A percentile compares a stretch with the other conserved stretches of the same genome.
Conservation (phyloP, 2,888 invertebrate genomes). For the Dasysyrphus albostriatus region DNA sequence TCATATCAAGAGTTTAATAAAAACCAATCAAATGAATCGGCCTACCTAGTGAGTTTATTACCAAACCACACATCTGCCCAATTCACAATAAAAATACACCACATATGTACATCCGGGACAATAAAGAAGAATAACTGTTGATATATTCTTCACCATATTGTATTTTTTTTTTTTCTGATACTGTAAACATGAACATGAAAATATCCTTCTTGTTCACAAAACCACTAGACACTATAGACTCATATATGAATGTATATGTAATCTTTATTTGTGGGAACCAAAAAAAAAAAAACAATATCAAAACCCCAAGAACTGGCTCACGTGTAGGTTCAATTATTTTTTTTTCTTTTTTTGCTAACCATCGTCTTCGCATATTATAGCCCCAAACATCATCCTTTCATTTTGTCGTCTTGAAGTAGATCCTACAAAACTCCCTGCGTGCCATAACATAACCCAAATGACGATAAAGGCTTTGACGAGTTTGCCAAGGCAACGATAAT, state of each 20-base stretch:
- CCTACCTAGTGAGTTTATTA: conserved; percentile 14
- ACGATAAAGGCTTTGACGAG: conserved; percentile 43
- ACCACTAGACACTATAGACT: conserved; percentile 10
- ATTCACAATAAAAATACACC: conserved; percentile 39
- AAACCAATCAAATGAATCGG: conserved; percentile 26
- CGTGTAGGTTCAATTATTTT: conserved; percentile 65
- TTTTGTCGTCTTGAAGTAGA: conserved; percentile 50
- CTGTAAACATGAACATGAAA: conserved; percentile 21
- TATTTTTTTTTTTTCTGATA: conserved; percentile 6
- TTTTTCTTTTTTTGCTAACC: conserved; percentile 33
- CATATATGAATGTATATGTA: background rate
- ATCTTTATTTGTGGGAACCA: conserved; percentile 1
- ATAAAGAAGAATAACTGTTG: conserved; percentile 52
- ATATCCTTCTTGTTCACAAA: conserved; percentile 61
- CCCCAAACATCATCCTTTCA: conserved; percentile 64
- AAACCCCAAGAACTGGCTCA: conserved; percentile 56
- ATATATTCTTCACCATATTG: conserved; percentile 30
- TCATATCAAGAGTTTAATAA: conserved; percentile 15
- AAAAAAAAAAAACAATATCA: conserved; percentile 18
- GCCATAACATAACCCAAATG: conserved; percentile 30
- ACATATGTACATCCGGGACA: conserved; percentile 52
- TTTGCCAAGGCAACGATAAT: conserved; percentile 40
- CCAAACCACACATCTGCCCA: conserved; percentile 62
- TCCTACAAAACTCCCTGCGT: conserved; percentile 37
- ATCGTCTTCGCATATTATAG: conserved; percentile 22